These are phyloP conservation scores for Aphis craccivora DNA, from an alignment of 1,140 invertebrate genomes.

Conservation along the genomic window DNA sequence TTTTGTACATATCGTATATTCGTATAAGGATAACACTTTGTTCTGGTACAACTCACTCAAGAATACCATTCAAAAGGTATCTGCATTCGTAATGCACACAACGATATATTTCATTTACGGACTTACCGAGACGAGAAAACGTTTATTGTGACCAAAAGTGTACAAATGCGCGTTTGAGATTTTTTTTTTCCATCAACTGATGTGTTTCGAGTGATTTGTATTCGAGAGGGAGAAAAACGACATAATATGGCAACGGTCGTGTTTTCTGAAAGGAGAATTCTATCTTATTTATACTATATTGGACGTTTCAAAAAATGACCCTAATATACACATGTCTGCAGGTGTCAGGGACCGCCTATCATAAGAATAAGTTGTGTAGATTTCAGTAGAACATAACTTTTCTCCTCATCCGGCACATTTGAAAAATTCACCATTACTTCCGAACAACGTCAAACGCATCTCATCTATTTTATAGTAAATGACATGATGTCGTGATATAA, in stretches of 20 bases:
- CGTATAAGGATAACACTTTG: constrained; percentile 34
- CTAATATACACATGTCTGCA: constrained; percentile 16
- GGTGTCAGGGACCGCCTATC: background rate
- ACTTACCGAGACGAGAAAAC: background rate
- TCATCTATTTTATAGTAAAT: background rate
- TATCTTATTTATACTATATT: background rate
- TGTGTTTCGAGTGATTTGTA: background rate
- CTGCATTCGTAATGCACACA: background rate
- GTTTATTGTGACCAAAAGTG: background rate
- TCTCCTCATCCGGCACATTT: background rate
- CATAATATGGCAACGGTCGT: background rate
- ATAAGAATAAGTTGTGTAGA: background rate
- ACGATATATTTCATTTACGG: background rate
- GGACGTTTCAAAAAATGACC: constrained; percentile 30
- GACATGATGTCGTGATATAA: background rate
- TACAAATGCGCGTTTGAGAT: background rate
- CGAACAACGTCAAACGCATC: background rate
- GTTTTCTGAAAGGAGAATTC: background rate
- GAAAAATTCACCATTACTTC: background rate
- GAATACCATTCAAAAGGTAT: background rate
- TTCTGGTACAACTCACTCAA: constrained; percentile 6
- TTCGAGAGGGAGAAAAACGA: background rate
- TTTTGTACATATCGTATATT: constrained; percentile 15
- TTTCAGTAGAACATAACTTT: background rate
- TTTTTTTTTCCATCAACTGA: background rate